Conservation (phyloP, 1,140 invertebrate species). For the Macrobrachium nipponense region DNA sequence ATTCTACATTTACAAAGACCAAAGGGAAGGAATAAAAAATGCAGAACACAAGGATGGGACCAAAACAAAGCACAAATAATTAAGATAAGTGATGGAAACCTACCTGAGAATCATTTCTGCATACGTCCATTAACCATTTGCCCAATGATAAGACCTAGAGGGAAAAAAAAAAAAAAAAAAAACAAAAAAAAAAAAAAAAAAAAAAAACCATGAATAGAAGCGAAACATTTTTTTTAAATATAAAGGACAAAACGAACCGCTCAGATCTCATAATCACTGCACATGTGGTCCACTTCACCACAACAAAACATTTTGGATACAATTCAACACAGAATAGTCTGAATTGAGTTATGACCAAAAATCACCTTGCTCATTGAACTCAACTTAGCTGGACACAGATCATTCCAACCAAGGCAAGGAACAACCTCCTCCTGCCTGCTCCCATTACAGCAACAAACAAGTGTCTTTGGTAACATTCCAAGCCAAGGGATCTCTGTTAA, state of each 20-base stretch:
- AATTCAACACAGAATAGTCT: conserved; percentile 10
- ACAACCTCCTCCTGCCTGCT: background rate
- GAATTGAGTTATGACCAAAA: conserved; percentile 14
- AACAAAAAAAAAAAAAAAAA: too few species aligned
- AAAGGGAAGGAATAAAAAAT: too few species aligned
- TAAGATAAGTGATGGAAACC: too few species aligned
- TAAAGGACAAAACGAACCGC: background rate
- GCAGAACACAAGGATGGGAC: too few species aligned
- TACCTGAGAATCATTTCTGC: too few species aligned
- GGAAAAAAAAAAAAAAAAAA: too few species aligned
- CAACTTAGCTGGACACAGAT: conserved; percentile 6
- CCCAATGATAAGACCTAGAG: too few species aligned
- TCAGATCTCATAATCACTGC: conserved; percentile 20
- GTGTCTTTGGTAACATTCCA: background rate
- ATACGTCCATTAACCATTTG: too few species aligned
- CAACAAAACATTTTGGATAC: background rate
- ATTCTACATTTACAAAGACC: too few species aligned
- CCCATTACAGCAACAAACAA: background rate
- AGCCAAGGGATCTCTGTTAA: background rate
- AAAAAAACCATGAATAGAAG: too few species aligned
- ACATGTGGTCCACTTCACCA: background rate
- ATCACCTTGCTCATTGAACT: conserved; percentile 1
- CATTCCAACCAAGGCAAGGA: background rate
- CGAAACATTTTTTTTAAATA: background rate
- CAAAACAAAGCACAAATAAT: too few species aligned